Evolutionary conservation across 2,888 invertebrate genomes (phyloP), one percentile per base, ranked within the genome.

Genomic region (Yponomeuta cagnagella): DNA sequence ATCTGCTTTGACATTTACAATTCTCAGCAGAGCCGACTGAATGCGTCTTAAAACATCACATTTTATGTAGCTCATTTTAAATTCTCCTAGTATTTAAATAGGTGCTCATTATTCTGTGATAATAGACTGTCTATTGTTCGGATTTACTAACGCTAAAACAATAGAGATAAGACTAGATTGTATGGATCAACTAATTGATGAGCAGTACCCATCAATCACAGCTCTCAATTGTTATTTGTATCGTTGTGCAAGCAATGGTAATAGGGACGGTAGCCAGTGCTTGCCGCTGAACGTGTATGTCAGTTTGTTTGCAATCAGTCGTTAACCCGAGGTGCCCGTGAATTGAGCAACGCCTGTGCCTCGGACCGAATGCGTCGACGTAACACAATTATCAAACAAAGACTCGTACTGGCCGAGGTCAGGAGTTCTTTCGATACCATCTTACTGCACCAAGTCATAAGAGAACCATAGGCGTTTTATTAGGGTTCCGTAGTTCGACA

Each of bases 261-360:
- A 58, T 58, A 12, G 52, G 52, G 52, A 3, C 15, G 10, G 52
- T 1, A 15, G 52, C 43, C 6, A 43, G 43, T 43, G 43, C 43
- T 43, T 43, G 43, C 33, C 43, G 43, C 43, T 43, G 8, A 43
- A 65, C 65, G 65, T 65, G 65, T 64, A 74, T 77, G 74, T 77
- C 73, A 58, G 52, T 58, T 74, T 78, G 82, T 79, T 81, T 77
- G 83, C 86, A 88, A 86, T 84, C 85, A 79, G 77, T 82, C 80
- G 80, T 79, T 82, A 82, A 80, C 80, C 81, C 73, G 78, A 69
- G 69, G 43, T 64, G 30, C n/a, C 64, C 64, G 64, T 31, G 10
- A 52, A 70, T 86, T 85, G 76, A 73, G 84, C 78, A 86, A 86
- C 75, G 58, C 72, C 71, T 74, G 75, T 74, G 75, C 75, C 75